Conservation (phyloP, 2,888 invertebrate genomes). For the Malachius bipustulatus region DNA sequence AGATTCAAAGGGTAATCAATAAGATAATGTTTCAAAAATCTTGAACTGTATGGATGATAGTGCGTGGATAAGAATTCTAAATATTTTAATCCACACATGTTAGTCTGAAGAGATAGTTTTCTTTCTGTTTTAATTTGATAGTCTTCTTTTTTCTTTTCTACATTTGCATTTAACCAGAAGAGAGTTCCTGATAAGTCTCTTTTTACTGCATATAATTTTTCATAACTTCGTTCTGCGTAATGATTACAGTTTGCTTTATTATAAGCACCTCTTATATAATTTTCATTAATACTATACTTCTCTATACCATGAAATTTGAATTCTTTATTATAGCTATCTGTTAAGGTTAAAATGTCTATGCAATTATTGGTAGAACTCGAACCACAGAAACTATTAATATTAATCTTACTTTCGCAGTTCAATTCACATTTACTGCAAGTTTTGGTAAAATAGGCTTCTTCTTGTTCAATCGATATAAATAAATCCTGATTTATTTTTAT, state of each 20-base stretch:
- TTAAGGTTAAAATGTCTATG: not conserved
- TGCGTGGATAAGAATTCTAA: not conserved
- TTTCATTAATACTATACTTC: slow-evolving; percentile 1
- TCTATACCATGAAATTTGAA: not conserved
- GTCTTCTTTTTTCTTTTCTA: no score
- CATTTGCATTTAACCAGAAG: no score
- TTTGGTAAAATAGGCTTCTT: no score
- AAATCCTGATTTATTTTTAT: no score
- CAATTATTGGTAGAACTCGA: not conserved
- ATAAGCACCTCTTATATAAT: not conserved
- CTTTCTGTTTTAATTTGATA: no score
- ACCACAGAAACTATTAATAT: not conserved
- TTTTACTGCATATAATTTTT: slow-evolving; percentile 1
- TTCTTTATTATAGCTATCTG: not conserved
- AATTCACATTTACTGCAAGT: not conserved
- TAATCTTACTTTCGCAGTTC: not conserved
- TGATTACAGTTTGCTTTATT: not conserved
- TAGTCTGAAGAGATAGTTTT: no score
- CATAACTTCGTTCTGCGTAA: not conserved
- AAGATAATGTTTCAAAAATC: no score
- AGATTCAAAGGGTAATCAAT: not conserved
- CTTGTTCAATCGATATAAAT: no score
- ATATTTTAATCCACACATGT: not conserved
- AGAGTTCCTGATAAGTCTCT: not conserved
- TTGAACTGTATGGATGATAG: no score